phyloP scores from a whole-genome alignment of 1,140 invertebrate genomes.

The Procambarus clarkii region DNA sequence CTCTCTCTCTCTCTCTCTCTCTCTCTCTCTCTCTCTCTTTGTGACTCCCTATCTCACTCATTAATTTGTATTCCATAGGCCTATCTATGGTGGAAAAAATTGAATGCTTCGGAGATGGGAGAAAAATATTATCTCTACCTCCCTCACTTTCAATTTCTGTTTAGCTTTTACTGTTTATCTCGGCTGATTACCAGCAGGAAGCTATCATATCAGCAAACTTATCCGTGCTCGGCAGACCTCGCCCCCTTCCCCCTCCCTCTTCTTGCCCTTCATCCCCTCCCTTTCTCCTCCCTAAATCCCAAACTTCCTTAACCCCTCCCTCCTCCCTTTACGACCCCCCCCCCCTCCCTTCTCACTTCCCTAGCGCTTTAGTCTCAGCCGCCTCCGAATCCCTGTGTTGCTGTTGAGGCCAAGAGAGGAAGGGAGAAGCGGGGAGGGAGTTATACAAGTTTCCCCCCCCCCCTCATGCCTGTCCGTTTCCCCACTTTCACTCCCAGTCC shows the following conservation, averaged over 20 bases:
- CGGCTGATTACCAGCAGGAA: constrained; percentile 58
- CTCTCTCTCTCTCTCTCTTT: constrained; percentile 14
- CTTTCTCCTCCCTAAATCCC: constrained; percentile 30
- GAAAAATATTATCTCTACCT: background rate
- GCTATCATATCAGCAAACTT: constrained; percentile 41
- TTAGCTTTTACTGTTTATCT: constrained; percentile 41
- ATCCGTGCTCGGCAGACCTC: constrained; percentile 31
- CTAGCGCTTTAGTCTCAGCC: too few species aligned
- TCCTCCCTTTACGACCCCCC: too few species aligned
- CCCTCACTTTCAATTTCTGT: constrained; percentile 29
- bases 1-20: constrained; percentile 16
- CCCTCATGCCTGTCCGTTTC: background rate
- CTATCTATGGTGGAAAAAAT: background rate
- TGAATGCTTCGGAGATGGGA: too few species aligned
- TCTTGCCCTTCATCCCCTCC: background rate
- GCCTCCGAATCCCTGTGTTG: too few species aligned
- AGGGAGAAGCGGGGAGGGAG: too few species aligned
- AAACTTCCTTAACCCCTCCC: background rate
- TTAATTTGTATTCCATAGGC: constrained; percentile 25
- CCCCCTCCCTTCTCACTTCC: too few species aligned
- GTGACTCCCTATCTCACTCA: constrained; percentile 25
- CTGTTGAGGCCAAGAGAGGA: too few species aligned
- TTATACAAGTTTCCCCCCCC: too few species aligned
- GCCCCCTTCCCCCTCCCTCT: background rate
- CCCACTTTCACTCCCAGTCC: background rate